Conservation (phyloP, 2,113 vertebrate genomes). For the Hippocampus mohnikei region DNA sequence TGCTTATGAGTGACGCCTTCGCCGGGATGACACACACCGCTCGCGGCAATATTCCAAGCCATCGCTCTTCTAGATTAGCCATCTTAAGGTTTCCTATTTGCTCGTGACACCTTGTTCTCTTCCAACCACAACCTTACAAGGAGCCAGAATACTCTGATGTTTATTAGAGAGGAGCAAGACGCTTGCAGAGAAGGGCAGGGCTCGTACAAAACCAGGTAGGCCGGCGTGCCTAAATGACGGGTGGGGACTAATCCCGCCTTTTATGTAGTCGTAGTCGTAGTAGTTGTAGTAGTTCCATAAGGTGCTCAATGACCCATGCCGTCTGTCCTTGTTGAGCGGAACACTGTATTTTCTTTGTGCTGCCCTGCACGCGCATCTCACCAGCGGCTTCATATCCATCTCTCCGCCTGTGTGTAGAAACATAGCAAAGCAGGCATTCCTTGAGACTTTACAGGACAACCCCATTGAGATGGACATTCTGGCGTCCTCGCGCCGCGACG, state of each 20-base stretch:
- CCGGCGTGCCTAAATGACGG: constrained; percentile 32
- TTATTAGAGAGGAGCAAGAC: constrained; percentile 79
- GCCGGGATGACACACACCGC: neutral
- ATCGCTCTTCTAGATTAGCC: neutral
- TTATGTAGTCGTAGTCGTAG: constrained; percentile 12
- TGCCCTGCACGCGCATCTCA: constrained; percentile 85
- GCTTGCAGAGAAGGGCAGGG: constrained; percentile 80
- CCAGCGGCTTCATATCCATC: constrained; percentile 86
- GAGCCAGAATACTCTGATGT: constrained; percentile 82
- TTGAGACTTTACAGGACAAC: constrained; percentile 99
- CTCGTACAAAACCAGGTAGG: constrained; percentile 79
- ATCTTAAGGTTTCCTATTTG: constrained; percentile 34
- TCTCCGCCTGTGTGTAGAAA: constrained; percentile 99
- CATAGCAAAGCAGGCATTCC: constrained; percentile 99
- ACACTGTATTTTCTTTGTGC: constrained; percentile 50
- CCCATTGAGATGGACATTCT: constrained; percentile 99
- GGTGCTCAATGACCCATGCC: constrained; percentile 45
- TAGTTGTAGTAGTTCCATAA: constrained; percentile 69
- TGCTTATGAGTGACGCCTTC: neutral
- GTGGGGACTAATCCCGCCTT: constrained; percentile 36
- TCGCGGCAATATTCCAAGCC: neutral
- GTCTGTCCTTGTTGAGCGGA: constrained; percentile 45
- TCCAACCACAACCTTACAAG: constrained; percentile 71
- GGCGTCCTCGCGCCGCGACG: constrained; percentile 89
- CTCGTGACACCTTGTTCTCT: constrained; percentile 74